A percentile compares a stretch with the other conserved stretches of the same genome.
phyloP scores from a whole-genome alignment of 2,113 vertebrate species.

The Corythaeola cristata region DNA sequence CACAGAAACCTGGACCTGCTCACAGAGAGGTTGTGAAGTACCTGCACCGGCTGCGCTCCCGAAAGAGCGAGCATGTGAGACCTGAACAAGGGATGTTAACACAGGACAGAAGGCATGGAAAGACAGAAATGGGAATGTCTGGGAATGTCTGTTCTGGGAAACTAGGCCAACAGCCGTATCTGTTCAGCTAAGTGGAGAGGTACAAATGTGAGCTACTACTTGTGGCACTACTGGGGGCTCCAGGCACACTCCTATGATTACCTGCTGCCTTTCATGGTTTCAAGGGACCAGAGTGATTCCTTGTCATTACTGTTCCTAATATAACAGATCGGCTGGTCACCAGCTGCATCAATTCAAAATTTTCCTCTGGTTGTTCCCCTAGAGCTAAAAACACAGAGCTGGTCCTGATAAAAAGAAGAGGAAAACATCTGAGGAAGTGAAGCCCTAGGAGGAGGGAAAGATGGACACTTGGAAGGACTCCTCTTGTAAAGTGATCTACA shows the following conservation, averaged over 20 bases:
- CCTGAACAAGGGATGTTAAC: not conserved
- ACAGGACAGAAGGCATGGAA: not conserved
- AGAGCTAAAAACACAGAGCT: not conserved
- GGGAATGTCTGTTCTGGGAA: not conserved
- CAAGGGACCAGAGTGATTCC: not conserved
- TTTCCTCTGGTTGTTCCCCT: not conserved
- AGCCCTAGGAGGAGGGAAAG: not conserved
- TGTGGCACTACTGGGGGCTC: not conserved
- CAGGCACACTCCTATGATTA: not conserved
- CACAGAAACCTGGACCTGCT: not conserved
- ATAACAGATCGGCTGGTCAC: not conserved
- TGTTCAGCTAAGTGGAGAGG: not conserved
- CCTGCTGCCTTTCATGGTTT: rapidly evolving
- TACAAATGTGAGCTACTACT: not conserved
- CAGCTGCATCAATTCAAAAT: not conserved
- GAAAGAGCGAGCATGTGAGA: rapidly evolving
- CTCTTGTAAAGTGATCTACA: not conserved
- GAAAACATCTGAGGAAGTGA: not conserved
- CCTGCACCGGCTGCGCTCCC: not conserved
- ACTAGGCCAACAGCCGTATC: not conserved
- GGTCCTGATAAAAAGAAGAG: not conserved
- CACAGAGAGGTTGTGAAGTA: not conserved
- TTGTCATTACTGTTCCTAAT: not conserved
- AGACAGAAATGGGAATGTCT: not conserved
- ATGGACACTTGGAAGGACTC: not conserved